These are phyloP conservation scores for Orchesella flavescens DNA, from an alignment of 2,888 invertebrate species.

Conservation along the genomic window DNA sequence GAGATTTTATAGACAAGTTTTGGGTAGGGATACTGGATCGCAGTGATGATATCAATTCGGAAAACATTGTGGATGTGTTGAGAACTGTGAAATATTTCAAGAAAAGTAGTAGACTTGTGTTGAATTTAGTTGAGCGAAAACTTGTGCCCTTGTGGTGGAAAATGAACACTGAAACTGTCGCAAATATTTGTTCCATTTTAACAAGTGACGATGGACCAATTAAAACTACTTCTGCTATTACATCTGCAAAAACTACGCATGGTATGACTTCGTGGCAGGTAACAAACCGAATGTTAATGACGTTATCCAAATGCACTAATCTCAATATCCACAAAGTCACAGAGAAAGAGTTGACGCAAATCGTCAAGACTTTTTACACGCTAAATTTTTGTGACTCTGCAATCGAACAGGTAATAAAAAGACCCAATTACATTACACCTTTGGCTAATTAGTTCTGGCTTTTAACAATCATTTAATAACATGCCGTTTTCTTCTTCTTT, in stretches of 20 bases:
- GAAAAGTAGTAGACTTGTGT: conserved; percentile 78
- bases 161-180: conserved; percentile 72
- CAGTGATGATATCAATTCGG: conserved; percentile 78
- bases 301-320: conserved; percentile 78
- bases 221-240: neutral
- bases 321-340: conserved; percentile 79
- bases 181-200: conserved; percentile 72
- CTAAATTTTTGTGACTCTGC: conserved; percentile 66
- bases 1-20: conserved; percentile 78
- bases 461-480: too few relatives aligned
- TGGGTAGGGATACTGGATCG: conserved; percentile 81
- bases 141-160: conserved; percentile 78
- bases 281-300: conserved; percentile 73
- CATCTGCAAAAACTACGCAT: conserved; percentile 54
- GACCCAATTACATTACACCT: neutral
- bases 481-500: too few relatives aligned
- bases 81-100: conserved; percentile 78
- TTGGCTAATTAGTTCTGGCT: too few relatives aligned
- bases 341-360: conserved; percentile 77
- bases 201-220: conserved; percentile 46
- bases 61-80: conserved; percentile 78
- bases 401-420: conserved; percentile 68
- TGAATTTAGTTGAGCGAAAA: conserved; percentile 79
- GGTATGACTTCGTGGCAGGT: conserved; percentile 59
- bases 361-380: conserved; percentile 63